Base-by-base conservation (phyloP, 2,113 vertebrate genomes). In the Hippocampus mohnikei region DNA sequence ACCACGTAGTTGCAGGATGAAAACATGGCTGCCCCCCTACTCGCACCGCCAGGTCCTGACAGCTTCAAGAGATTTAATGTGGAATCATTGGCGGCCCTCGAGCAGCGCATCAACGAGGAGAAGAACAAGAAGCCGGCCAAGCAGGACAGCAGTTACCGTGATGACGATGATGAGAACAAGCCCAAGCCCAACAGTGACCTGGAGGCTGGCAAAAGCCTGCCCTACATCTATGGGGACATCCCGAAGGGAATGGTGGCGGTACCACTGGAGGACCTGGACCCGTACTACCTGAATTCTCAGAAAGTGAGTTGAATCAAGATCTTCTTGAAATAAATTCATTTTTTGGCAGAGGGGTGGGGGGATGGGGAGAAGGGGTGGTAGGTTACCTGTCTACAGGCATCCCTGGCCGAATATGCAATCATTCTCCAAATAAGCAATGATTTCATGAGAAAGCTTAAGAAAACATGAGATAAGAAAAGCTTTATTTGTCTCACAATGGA, bases 251-350 rank as follows among this genome's bases (percentile, higher is more conserved):
- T 98, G 95, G 90, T 95, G 82, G 95, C 96, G 58, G 92, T 94
- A 74, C 97, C 97, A 61, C 91, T 99, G 94, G 95, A 98, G 93
- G 97, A 99, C 91, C 92, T 98, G 92, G 97, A 99, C 93, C 97
- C 96, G 82, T 98, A 90, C 95, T 99, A 98, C 90, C 69, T 95
- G 92, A 96, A 95, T 5, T 8, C 81, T 88, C 91, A 97, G 91
- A 98, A 98, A 96, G 97, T 98, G 94, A 98, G 96, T 95, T 84
- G 60, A 40, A 59, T 7, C 25, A 16, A 29, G 12, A 59, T 29
- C 5, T 29, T 29, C 25, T 27, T 37, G 33, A 37, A 37, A 37
- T 37, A 37, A 37, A 37, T 5, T 37, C 33, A 37, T 37, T 37
- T 37, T 37, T 37, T 37, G 33, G 33, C 33, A 5, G 33, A 37